These are phyloP conservation scores for Herminia tarsipennalis DNA, from an alignment of 2,888 invertebrate species.

Conservation along the genomic window DNA sequence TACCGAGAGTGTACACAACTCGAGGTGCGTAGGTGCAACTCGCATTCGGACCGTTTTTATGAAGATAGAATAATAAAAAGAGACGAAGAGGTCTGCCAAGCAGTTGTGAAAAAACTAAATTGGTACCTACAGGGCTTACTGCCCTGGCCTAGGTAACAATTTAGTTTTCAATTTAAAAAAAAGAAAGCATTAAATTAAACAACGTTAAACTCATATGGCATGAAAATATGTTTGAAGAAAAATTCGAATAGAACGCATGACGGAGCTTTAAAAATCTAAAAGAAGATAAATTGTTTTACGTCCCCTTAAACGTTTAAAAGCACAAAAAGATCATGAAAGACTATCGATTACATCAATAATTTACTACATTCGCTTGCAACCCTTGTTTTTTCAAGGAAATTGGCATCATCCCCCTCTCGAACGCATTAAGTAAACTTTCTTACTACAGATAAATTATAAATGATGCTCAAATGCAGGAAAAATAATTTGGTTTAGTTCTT, in stretches of 20 bases:
- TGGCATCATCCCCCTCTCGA: constrained; percentile 58
- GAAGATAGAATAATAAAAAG: too few species aligned
- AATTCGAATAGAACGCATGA: not conserved
- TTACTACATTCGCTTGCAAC: constrained; percentile 59
- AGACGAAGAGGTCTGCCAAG: too few species aligned
- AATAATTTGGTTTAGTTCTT: constrained; percentile 16
- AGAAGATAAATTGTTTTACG: constrained; percentile 1
- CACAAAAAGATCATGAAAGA: constrained; percentile 14
- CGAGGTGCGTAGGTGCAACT: too few species aligned
- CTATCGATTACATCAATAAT: constrained; percentile 58
- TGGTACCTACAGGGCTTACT: too few species aligned
- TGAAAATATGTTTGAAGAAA: not conserved
- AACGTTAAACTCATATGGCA: too few species aligned
- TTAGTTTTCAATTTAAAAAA: too few species aligned
- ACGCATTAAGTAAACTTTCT: constrained; percentile 66
- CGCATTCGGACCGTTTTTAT: too few species aligned
- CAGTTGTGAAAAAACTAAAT: too few species aligned
- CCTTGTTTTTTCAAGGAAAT: constrained; percentile 79
- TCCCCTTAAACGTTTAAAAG: not conserved
- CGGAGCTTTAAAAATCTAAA: not conserved
- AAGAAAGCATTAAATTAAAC: too few species aligned
- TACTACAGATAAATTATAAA: constrained; percentile 16
- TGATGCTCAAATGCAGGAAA: constrained; percentile 22
- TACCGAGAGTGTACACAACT: too few species aligned
- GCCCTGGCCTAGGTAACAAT: too few species aligned